Conservation (phyloP, 2,888 invertebrate genomes). For the Acronicta aceris region DNA sequence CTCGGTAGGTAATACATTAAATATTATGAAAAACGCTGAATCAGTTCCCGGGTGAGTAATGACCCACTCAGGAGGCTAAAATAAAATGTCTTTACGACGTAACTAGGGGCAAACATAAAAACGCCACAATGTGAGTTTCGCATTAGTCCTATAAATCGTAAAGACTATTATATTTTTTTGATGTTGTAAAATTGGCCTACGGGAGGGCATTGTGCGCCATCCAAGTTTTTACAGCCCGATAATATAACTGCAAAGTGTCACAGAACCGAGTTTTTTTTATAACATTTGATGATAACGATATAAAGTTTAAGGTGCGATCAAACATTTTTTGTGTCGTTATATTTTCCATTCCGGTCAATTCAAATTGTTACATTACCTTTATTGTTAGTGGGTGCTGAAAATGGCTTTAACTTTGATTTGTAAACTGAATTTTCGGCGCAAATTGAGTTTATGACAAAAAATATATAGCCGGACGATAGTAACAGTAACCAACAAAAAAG, state of each 20-base stretch:
- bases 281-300: slow-evolving; percentile 44
- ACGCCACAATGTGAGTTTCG: slow-evolving; percentile 53
- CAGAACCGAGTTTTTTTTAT: slow-evolving; percentile 39
- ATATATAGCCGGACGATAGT: too few relatives aligned
- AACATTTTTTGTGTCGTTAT: slow-evolving; percentile 34
- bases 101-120: slow-evolving; percentile 57
- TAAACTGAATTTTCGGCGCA: too few relatives aligned
- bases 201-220: slow-evolving; percentile 23
- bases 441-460: too few relatives aligned
- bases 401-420: too few relatives aligned
- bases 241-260: slow-evolving; percentile 43
- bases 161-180: slow-evolving; percentile 57
- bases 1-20: slow-evolving; percentile 52
- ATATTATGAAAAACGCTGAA: slow-evolving; percentile 61
- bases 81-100: slow-evolving; percentile 59
- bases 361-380: slow-evolving; percentile 1
- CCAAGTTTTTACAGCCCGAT: slow-evolving; percentile 53
- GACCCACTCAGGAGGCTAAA: slow-evolving; percentile 53
- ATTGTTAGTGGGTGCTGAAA: neutral
- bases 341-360: slow-evolving; percentile 13
- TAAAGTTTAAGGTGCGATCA: slow-evolving; percentile 46
- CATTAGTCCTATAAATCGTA: slow-evolving; percentile 59
- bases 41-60: slow-evolving; percentile 55
- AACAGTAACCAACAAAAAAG: too few relatives aligned
- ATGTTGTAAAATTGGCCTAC: slow-evolving; percentile 51